Percentiles rank a stretch among this genome's conserved stretches.
Evolutionary conservation across 2,797 vertebrate species (phyloP).

Genomic region (Micropoecilia bifurca): DNA sequence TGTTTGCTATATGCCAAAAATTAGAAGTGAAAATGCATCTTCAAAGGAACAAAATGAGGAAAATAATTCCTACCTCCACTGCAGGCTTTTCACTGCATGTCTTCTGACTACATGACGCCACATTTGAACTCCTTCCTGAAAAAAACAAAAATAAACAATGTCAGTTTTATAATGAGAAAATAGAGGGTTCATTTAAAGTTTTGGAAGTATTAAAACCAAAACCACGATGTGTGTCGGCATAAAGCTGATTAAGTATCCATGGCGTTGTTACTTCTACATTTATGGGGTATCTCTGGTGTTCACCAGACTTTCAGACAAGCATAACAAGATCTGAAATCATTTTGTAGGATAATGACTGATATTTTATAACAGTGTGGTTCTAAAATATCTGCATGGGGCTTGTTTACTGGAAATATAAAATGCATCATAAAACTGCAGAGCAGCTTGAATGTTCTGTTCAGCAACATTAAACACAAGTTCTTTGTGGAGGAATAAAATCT

Average conservation of each 20-base stretch:
- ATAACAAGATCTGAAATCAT: neutral
- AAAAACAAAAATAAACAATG: neutral
- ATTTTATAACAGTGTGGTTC: neutral
- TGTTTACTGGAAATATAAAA: neutral
- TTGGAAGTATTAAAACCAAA: neutral
- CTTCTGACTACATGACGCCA: neutral
- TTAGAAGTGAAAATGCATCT: neutral
- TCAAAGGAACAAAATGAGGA: neutral
- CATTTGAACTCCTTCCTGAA: conserved; percentile 1
- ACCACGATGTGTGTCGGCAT: neutral
- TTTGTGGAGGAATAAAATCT: neutral
- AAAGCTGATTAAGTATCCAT: neutral
- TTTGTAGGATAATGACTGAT: neutral
- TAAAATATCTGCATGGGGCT: neutral
- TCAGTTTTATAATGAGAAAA: neutral
- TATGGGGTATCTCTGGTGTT: neutral
- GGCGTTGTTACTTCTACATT: neutral
- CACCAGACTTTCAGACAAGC: neutral
- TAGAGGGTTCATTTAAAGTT: neutral
- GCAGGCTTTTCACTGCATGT: neutral
- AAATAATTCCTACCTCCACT: neutral
- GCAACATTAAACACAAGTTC: neutral
- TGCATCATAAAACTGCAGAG: neutral
- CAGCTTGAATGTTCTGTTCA: neutral
- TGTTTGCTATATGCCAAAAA: neutral